phyloP scores from a whole-genome alignment of 2,888 invertebrate genomes.

The Syrphus vitripennis region DNA sequence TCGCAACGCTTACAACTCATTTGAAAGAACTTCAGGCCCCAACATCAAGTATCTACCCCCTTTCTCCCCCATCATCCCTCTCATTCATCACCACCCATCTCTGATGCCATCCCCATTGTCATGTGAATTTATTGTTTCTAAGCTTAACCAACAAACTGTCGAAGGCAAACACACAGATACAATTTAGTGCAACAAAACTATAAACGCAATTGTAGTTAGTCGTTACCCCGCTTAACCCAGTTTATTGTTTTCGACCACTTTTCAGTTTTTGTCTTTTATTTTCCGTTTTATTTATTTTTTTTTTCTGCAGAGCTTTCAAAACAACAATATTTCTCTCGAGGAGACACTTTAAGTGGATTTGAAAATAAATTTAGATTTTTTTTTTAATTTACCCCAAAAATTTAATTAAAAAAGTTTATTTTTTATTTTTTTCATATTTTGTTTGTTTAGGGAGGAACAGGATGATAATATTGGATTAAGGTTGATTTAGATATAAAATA shows the following conservation, averaged over 20 bases:
- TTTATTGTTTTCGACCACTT: constrained; percentile 47
- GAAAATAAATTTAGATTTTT: constrained; percentile 35
- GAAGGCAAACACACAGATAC: constrained; percentile 23
- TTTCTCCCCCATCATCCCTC: neutral
- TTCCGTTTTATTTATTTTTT: neutral
- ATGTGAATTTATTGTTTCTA: constrained; percentile 40
- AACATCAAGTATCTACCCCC: neutral
- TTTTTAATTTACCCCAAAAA: constrained; percentile 16
- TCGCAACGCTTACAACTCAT: constrained; percentile 28
- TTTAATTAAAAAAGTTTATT: constrained; percentile 41
- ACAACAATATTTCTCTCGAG: neutral
- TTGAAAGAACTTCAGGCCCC: constrained; percentile 4
- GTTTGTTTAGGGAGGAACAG: neutral
- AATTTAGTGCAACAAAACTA: constrained; percentile 22
- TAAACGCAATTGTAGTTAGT: constrained; percentile 32
- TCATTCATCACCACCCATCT: too few relatives aligned
- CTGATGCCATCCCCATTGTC: neutral
- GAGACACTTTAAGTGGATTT: constrained; percentile 47
- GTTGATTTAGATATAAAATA: neutral
- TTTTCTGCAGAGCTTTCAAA: neutral
- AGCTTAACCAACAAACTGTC: constrained; percentile 21
- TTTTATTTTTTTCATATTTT: neutral
- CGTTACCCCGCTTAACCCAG: constrained; percentile 45
- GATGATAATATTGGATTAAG: neutral
- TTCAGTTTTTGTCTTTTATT: constrained; percentile 1